Conservation (phyloP, 2,113 vertebrate species). For the Brienomyrus longianalis region DNA sequence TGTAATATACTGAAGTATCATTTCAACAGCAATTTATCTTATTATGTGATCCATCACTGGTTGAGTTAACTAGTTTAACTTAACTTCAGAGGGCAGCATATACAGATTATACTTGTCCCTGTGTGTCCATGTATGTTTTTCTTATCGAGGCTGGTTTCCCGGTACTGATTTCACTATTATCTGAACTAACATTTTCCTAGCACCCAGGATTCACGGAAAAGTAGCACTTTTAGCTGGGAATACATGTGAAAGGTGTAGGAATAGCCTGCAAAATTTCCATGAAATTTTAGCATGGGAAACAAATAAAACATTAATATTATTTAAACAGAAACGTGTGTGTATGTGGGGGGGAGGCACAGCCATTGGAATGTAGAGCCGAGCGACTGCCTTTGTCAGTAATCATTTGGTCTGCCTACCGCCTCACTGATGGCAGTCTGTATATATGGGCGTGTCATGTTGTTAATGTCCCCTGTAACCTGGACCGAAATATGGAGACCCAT, state of each 20-base stretch:
- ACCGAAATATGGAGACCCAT: background rate
- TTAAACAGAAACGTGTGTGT: background rate
- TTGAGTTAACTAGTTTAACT: background rate
- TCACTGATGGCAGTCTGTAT: no score
- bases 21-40: background rate
- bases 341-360: background rate
- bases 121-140: background rate
- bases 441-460: no score
- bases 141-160: background rate
- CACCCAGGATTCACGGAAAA: background rate
- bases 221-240: background rate
- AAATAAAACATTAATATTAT: background rate
- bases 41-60: background rate
- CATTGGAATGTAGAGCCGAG: background rate
- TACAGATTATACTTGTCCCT: background rate
- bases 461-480: background rate
- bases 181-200: background rate
- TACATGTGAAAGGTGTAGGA: background rate
- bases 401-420: background rate
- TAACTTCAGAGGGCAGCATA: background rate
- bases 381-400: background rate
- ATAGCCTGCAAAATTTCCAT: background rate
- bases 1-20: background rate
- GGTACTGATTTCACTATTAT: background rate
- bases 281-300: background rate